Conservation (phyloP, 2,113 vertebrate species). For the Engraulis encrasicolus region DNA sequence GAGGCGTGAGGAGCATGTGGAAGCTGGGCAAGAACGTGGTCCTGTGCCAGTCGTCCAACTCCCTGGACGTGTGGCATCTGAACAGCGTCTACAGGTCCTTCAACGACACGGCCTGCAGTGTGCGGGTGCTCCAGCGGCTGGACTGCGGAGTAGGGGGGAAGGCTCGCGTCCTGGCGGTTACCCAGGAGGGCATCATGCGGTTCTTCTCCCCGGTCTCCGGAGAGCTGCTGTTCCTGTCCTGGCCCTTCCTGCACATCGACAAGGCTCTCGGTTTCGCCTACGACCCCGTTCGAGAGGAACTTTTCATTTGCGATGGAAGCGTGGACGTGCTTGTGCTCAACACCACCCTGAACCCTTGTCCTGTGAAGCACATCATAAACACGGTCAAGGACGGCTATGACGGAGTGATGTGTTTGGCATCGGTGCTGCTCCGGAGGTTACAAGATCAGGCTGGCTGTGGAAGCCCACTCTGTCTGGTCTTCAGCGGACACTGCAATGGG, state of each 20-base stretch:
- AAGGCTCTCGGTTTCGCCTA: constrained; percentile 65
- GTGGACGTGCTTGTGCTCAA: constrained; percentile 66
- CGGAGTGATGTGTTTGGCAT: constrained; percentile 63
- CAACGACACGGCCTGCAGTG: constrained; percentile 49
- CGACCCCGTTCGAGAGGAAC: constrained; percentile 61
- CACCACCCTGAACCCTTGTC: constrained; percentile 61
- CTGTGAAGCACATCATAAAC: constrained; percentile 61
- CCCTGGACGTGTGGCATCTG: constrained; percentile 57
- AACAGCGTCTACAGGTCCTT: constrained; percentile 66
- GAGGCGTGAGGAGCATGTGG: constrained; percentile 44
- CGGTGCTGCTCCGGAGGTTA: constrained; percentile 45
- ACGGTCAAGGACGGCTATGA: constrained; percentile 49
- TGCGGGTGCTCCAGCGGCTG: constrained; percentile 54
- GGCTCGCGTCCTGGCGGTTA: constrained; percentile 58
- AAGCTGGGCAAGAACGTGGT: constrained; percentile 53
- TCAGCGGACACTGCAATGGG: constrained; percentile 65
- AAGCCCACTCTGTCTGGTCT: constrained; percentile 54
- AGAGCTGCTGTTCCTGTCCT: constrained; percentile 63
- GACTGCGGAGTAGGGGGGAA: constrained; percentile 41
- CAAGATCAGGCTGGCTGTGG: constrained; percentile 27
- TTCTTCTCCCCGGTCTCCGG: constrained; percentile 66
- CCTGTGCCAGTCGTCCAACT: constrained; percentile 58
- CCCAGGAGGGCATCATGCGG: constrained; percentile 57
- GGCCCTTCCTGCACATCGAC: constrained; percentile 65
- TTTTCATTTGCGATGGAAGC: constrained; percentile 62